phyloP scores from a whole-genome alignment of 2,113 vertebrate genomes.

The Sarotherodon lohbergeri region DNA sequence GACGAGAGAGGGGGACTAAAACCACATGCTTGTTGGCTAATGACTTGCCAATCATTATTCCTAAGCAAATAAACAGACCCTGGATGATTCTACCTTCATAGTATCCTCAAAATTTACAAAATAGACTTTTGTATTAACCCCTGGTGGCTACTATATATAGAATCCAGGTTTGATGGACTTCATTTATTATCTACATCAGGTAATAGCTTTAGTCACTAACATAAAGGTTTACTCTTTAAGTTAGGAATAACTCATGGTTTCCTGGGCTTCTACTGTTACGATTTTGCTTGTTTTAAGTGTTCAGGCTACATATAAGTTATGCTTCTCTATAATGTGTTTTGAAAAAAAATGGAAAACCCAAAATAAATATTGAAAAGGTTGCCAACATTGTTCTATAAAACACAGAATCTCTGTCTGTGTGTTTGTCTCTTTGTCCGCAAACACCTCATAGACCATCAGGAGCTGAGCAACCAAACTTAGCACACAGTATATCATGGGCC shows the following conservation, averaged over 20 bases:
- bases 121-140: background rate
- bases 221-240: background rate
- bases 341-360: fast-evolving
- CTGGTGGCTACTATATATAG: background rate
- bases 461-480: background rate
- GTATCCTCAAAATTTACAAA: background rate
- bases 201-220: background rate
- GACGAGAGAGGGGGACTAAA: background rate
- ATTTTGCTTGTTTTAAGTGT: background rate
- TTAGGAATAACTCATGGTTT: fast-evolving
- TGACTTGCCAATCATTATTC: background rate
- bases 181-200: background rate
- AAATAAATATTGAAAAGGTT: fast-evolving
- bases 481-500: fast-evolving
- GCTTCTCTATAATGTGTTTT: background rate
- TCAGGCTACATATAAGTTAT: fast-evolving
- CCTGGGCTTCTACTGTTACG: background rate
- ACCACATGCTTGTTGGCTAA: background rate
- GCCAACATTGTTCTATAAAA: background rate
- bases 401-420: background rate
- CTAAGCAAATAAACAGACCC: background rate
- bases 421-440: background rate
- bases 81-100: background rate
- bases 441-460: background rate
- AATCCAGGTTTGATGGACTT: background rate